These are phyloP conservation scores for Laothoe populi DNA, from an alignment of 2,888 invertebrate species.

Conservation along the genomic window DNA sequence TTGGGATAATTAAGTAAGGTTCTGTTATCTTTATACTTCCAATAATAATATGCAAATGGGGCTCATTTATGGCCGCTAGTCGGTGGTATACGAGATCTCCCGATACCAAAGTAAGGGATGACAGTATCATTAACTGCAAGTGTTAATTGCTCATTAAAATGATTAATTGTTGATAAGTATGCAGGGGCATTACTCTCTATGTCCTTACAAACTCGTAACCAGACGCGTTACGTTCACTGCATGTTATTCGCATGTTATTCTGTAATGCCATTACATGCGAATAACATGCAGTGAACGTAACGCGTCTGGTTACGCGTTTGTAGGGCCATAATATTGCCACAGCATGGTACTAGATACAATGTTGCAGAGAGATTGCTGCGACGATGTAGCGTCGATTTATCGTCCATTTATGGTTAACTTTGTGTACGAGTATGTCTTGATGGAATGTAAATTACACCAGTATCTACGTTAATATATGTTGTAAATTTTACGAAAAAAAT, in stretches of 20 bases:
- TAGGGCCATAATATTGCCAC: too few relatives aligned
- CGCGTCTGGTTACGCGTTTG: too few relatives aligned
- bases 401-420: neutral
- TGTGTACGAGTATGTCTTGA: neutral
- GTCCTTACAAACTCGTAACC: too few relatives aligned
- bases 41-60: slow-evolving; percentile 26
- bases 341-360: slow-evolving; percentile 20
- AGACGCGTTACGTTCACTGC: too few relatives aligned
- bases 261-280: too few relatives aligned
- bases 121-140: slow-evolving; percentile 12
- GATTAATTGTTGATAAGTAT: slow-evolving; percentile 22
- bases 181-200: too few relatives aligned
- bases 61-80: slow-evolving; percentile 6
- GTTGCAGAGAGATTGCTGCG: slow-evolving; percentile 8
- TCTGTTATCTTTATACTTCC: slow-evolving; percentile 20
- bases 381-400: neutral
- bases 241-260: too few relatives aligned
- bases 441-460: neutral
- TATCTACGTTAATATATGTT: neutral
- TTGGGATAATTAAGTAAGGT: neutral
- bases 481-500: too few relatives aligned
- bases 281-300: too few relatives aligned
- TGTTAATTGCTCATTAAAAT: slow-evolving; percentile 26
- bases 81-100: neutral
- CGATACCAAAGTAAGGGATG: slow-evolving; percentile 13